Evolutionary conservation across 2,888 invertebrate genomes (phyloP).

Genomic region (Agonum fuliginosum): DNA sequence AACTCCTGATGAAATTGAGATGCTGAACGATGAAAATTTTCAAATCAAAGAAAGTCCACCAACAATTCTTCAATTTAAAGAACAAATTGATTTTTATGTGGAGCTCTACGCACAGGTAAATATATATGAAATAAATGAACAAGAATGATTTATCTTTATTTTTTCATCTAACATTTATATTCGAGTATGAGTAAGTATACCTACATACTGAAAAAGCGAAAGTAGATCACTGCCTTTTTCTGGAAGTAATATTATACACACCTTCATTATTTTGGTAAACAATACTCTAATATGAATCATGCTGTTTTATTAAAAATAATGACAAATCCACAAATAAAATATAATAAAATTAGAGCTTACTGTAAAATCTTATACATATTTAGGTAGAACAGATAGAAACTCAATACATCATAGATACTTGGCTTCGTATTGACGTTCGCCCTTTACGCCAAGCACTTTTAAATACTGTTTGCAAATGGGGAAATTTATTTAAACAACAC

Average conservation of each 20-base stretch:
- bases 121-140: not conserved
- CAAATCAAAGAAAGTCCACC: slow-evolving; percentile 76
- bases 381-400: slow-evolving; percentile 81
- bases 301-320: no score
- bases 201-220: no score
- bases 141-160: no score
- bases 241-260: no score
- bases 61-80: slow-evolving; percentile 83
- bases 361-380: no score
- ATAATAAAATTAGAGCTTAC: no score
- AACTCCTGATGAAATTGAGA: slow-evolving; percentile 83
- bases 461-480: slow-evolving; percentile 91
- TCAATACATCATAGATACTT: slow-evolving; percentile 82
- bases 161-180: no score
- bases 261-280: no score
- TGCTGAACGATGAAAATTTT: slow-evolving; percentile 69
- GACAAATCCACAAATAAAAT: no score
- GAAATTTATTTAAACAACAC: slow-evolving; percentile 90
- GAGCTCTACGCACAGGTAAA: slow-evolving; percentile 78
- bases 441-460: slow-evolving; percentile 89
- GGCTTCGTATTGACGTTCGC: slow-evolving; percentile 86
- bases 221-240: no score
- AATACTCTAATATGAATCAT: no score
- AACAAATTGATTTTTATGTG: slow-evolving; percentile 89
- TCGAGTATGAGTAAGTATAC: no score